Conservation (phyloP, 2,113 vertebrate genomes). For the Tiliqua scincoides region DNA sequence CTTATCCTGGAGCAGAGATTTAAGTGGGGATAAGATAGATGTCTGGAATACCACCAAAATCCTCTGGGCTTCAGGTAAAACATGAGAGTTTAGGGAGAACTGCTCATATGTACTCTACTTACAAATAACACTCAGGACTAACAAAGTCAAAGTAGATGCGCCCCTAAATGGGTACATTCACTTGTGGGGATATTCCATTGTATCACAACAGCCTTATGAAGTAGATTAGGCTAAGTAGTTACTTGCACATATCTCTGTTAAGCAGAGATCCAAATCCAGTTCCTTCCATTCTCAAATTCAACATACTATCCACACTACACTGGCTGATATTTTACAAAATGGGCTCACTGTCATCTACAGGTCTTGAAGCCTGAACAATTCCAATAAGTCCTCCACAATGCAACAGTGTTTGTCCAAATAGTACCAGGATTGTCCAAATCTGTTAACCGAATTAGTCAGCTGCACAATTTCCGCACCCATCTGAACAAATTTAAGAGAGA, state of each 20-base stretch:
- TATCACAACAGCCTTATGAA: not conserved
- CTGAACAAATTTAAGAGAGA: not conserved
- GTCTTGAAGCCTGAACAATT: not conserved
- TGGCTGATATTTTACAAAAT: not conserved
- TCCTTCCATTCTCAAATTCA: not conserved
- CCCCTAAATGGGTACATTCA: too few relatives aligned
- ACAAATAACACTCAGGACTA: not conserved
- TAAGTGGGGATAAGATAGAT: not conserved
- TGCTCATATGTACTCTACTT: not conserved
- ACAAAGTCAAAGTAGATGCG: too few relatives aligned
- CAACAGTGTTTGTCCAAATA: not conserved
- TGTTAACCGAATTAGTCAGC: not conserved
- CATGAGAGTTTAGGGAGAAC: not conserved
- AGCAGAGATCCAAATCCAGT: not conserved
- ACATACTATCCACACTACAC: not conserved
- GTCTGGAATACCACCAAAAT: not conserved
- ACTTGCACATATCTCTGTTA: not conserved
- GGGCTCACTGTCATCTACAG: not conserved
- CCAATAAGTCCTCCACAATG: not conserved
- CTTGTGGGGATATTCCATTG: not conserved
- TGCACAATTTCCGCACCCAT: not conserved
- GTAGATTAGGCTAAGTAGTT: not conserved
- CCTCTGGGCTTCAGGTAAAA: not conserved
- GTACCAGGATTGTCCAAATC: not conserved
- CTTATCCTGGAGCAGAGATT: not conserved